Evolutionary conservation across 2,888 invertebrate genomes (phyloP).

Genomic region (Nebria brevicollis): DNA sequence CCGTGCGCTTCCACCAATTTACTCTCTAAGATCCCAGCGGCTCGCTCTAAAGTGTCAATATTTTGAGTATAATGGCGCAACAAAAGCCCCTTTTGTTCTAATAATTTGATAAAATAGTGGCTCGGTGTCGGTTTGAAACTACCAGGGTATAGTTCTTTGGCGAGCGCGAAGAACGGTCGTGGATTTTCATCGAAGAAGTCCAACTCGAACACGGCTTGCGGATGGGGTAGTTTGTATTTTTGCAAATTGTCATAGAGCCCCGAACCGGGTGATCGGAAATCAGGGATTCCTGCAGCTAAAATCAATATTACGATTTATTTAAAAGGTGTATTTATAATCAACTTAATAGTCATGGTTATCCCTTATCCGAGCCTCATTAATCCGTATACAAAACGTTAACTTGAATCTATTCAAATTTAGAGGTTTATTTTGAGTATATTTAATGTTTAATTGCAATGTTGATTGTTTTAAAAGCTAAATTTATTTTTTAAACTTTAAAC

Average conservation of each 20-base stretch:
- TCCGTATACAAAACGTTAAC: constrained; percentile 18
- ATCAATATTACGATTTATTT: constrained; percentile 42
- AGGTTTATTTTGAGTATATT: too few species aligned
- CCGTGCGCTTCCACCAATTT: constrained; percentile 96
- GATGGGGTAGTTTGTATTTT: constrained; percentile 91
- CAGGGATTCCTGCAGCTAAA: constrained; percentile 94
- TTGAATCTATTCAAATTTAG: background rate
- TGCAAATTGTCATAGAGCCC: constrained; percentile 92
- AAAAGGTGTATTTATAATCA: background rate
- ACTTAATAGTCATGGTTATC: background rate
- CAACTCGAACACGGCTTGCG: constrained; percentile 92
- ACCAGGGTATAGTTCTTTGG: constrained; percentile 90
- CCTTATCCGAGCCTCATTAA: constrained; percentile 18
- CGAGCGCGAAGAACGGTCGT: constrained; percentile 90
- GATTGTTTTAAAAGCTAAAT: too few species aligned
- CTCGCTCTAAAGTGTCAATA: constrained; percentile 91
- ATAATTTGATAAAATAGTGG: constrained; percentile 89
- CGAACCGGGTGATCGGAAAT: constrained; percentile 92
- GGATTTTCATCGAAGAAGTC: constrained; percentile 89
- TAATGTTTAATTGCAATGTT: too few species aligned
- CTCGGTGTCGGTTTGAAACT: constrained; percentile 87
- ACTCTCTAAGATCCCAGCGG: constrained; percentile 83
- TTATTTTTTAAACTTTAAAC: too few species aligned
- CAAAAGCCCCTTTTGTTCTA: constrained; percentile 83
- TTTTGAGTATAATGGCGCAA: constrained; percentile 88